Base-by-base conservation (phyloP, 2,113 vertebrate genomes). In the Pseudorasbora parva region DNA sequence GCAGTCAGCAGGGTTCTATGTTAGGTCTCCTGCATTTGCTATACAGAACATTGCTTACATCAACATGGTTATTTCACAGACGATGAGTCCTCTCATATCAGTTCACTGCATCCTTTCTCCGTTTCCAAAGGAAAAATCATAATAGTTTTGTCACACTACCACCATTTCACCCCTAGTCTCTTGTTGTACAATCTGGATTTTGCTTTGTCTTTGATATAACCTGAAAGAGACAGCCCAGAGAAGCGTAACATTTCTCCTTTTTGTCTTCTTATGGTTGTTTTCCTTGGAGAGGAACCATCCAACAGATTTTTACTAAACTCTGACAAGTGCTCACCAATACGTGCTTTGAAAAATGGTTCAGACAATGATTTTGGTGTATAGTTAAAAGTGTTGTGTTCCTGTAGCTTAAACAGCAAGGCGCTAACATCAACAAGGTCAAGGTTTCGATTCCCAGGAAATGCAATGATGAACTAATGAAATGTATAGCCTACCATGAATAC, bases 171-270 rank as follows among this genome's bases (percentile, higher is more conserved):
- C 56, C 54, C 56, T 41, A 60, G 56, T 78, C 56, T 45, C 57
- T 78, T 59, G 56, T 62, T 59, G 57, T 45, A 62, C 57, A 47
- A 78, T 78, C 56, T 78, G 76, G 15, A 62, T 78, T 78, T 62
- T 15, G 7, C 76, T 62, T 78, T 62, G 56, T 78, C 23, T 78
- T 78, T 78, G 56, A 71, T 82, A 56, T 47, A 74, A 73, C 76
- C 56, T 73, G 51, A 82, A 82, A 82, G 33, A 82, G 33, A 62
- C 56, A 62, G 57, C 30, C 41, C 51, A 77, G 49, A 77, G 74
- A 57, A 77, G 30, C 54, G 21, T 43, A 54, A 66, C 19, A 81
- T 81, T 81, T 75, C 5, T 57, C 33, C 15, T 54, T 37, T 71
- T 33, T 72, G 49, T 37, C 37, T 4, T 72, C 41, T 76, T 82